Conservation (phyloP, 2,888 invertebrate species). For the Callyntrura sp. region DNA sequence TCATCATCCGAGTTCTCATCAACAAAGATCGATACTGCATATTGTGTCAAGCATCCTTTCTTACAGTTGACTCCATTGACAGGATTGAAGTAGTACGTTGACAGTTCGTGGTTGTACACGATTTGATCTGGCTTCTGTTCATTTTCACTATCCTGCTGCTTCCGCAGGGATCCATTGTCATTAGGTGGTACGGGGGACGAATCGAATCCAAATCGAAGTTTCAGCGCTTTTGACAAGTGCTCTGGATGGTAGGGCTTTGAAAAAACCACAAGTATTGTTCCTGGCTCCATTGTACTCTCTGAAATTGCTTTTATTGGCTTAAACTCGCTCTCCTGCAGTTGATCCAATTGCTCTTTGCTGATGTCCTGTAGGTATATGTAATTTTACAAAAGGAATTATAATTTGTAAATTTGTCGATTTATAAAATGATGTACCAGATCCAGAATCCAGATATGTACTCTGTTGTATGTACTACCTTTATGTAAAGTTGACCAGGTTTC, state of each 20-base stretch:
- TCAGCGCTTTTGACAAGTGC: constrained; percentile 71
- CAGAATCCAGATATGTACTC: too few species aligned
- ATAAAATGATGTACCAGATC: too few species aligned
- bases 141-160: constrained; percentile 7
- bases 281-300: constrained; percentile 69
- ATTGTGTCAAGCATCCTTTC: constrained; percentile 75
- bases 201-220: constrained; percentile 77
- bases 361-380: too few species aligned
- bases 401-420: too few species aligned
- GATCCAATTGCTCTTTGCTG: constrained; percentile 71
- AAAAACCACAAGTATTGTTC: constrained; percentile 71
- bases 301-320: constrained; percentile 77
- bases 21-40: constrained; percentile 73
- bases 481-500: constrained; percentile 76
- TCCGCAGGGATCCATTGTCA: neutral
- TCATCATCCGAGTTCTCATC: constrained; percentile 71
- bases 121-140: constrained; percentile 49
- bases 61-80: constrained; percentile 76
- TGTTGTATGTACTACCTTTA: too few species aligned
- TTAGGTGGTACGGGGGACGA: constrained; percentile 70
- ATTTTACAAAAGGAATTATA: too few species aligned
- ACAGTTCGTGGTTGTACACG: constrained; percentile 74
- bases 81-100: constrained; percentile 78
- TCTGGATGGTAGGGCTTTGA: constrained; percentile 78
- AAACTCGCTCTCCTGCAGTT: constrained; percentile 77